Percentiles rank a stretch among this genome's conserved stretches.
These are phyloP conservation scores for Mus caroli DNA, from an alignment of 2,797 vertebrate species.

Conservation along the genomic window DNA sequence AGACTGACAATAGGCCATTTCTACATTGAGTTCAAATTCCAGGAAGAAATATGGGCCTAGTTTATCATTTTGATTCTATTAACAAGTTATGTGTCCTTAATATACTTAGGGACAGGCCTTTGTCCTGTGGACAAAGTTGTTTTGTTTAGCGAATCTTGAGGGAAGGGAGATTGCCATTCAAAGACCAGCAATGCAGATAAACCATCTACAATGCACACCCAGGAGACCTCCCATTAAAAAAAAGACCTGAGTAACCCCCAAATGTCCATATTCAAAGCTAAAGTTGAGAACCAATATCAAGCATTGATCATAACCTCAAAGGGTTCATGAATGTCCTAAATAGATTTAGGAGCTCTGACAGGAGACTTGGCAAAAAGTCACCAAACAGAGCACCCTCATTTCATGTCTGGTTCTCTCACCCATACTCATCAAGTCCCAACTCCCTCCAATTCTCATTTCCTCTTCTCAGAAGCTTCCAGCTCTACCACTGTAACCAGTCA, in stretches of 20 bases:
- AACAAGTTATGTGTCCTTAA: neutral
- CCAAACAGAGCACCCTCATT: neutral
- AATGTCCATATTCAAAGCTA: neutral
- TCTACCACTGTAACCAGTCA: neutral
- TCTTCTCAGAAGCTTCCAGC: neutral
- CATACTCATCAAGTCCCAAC: neutral
- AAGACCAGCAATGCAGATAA: neutral
- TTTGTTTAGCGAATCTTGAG: neutral
- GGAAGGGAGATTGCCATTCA: neutral
- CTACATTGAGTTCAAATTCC: neutral
- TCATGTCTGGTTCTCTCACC: neutral
- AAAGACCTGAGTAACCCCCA: neutral
- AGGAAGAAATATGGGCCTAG: neutral
- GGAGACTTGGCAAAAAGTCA: conserved; percentile 22
- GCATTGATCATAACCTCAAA: neutral
- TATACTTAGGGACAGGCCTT: neutral
- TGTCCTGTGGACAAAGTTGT: neutral
- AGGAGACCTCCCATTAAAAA: neutral
- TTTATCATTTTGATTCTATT: neutral
- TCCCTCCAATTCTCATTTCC: neutral
- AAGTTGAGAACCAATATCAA: conserved; percentile 8
- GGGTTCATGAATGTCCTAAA: neutral
- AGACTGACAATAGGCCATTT: neutral
- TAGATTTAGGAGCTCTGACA: neutral
- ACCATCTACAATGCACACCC: neutral